These are phyloP conservation scores for Dasyurus viverrinus DNA, from an alignment of 2,113 vertebrate species.

Conservation along the genomic window DNA sequence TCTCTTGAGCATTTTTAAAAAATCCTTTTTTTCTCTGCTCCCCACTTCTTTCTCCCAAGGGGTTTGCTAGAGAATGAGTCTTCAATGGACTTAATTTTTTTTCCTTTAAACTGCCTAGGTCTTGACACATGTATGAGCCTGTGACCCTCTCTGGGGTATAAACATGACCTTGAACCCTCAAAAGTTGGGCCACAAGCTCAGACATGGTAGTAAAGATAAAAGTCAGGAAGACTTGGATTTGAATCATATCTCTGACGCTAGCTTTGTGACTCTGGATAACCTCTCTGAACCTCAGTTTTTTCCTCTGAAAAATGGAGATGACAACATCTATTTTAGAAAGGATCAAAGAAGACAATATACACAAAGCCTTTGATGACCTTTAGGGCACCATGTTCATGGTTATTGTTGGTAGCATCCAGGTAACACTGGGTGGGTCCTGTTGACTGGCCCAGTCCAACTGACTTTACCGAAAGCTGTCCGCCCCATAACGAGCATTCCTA, in stretches of 20 bases:
- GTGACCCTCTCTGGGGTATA: not conserved
- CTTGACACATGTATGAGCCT: not conserved
- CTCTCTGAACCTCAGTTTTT: not conserved
- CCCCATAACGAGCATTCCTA: not conserved
- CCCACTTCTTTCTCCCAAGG: not conserved
- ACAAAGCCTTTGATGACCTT: not conserved
- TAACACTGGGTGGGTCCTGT: not conserved
- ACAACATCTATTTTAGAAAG: not conserved
- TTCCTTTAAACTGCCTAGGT: not conserved
- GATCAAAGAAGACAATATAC: not conserved
- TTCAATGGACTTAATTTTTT: not conserved
- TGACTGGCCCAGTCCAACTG: not conserved
- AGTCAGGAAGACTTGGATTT: not conserved
- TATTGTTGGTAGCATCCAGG: not conserved
- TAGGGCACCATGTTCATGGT: not conserved
- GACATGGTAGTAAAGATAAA: not conserved
- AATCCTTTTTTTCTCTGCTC: not conserved
- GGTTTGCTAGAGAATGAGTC: not conserved
- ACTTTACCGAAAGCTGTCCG: not conserved
- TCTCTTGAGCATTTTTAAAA: not conserved
- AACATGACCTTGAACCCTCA: not conserved
- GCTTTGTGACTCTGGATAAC: not conserved
- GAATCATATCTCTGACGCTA: not conserved
- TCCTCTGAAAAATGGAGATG: not conserved
- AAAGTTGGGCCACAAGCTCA: not conserved